Evolutionary conservation across 2,888 invertebrate species (phyloP).

Genomic region (Nomada hirtipes): DNA sequence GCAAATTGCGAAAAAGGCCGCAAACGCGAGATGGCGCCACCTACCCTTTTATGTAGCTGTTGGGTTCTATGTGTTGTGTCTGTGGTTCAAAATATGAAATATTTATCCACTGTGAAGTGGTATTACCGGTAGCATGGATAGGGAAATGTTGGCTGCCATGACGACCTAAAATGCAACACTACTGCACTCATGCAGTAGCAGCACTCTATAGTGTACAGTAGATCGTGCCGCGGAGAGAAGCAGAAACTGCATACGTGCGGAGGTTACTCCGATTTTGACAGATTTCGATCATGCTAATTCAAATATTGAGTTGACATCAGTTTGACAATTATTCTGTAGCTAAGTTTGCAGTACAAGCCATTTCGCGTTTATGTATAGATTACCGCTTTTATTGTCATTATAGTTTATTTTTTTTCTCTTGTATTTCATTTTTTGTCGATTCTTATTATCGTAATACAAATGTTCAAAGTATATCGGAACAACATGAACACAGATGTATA

Average conservation of each 20-base stretch:
- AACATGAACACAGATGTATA: conserved; percentile 85
- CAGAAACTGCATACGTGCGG: conserved; percentile 11
- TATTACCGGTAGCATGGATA: neutral
- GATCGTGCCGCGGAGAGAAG: neutral
- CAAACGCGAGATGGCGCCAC: too few species aligned
- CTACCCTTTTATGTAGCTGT: too few species aligned
- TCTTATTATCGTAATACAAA: conserved; percentile 23
- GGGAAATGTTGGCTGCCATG: conserved; percentile 29
- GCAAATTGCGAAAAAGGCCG: too few species aligned
- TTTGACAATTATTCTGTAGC: conserved; percentile 34
- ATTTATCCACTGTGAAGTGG: neutral
- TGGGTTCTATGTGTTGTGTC: too few species aligned
- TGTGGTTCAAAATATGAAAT: neutral
- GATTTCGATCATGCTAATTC: conserved; percentile 56
- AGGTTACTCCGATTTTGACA: conserved; percentile 65
- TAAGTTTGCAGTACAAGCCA: conserved; percentile 37
- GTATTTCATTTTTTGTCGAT: conserved; percentile 31
- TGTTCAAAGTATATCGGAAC: conserved; percentile 30
- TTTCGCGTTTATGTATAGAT: conserved; percentile 53
- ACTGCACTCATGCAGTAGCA: conserved; percentile 21
- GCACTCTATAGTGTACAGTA: neutral
- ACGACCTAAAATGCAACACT: conserved; percentile 16
- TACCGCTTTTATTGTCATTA: conserved; percentile 39
- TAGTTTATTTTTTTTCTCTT: conserved; percentile 51
- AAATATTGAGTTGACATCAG: conserved; percentile 63